A percentile compares a stretch with the other conserved stretches of the same genome.
These are phyloP conservation scores for Caenorhabditis elegans DNA, from an alignment of 1,140 invertebrate genomes.

Conservation along the genomic window WBcel235 BX284603.4:10595001-10595500, in stretches of 20 bases:
- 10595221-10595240: too few relatives aligned
- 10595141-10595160: background rate
- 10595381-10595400: slow-evolving; percentile 14
- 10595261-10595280: background rate
- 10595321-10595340: background rate
- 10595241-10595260: background rate
- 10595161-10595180: background rate
- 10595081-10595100: slow-evolving; percentile 7
- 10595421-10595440: background rate
- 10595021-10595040: too few relatives aligned
- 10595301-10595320: background rate
- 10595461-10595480: background rate
- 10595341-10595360: background rate
- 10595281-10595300: background rate
- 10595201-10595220: too few relatives aligned
- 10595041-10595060: too few relatives aligned
- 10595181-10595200: too few relatives aligned
- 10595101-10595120: slow-evolving; percentile 33
- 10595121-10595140: slow-evolving; percentile 18
- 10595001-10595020: too few relatives aligned
- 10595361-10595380: background rate
- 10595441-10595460: background rate
- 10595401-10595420: background rate
- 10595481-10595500: background rate
- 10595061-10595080: slow-evolving; percentile 17